Evolutionary conservation across 2,888 invertebrate genomes (phyloP).

Genomic region (Protophormia terraenovae): DNA sequence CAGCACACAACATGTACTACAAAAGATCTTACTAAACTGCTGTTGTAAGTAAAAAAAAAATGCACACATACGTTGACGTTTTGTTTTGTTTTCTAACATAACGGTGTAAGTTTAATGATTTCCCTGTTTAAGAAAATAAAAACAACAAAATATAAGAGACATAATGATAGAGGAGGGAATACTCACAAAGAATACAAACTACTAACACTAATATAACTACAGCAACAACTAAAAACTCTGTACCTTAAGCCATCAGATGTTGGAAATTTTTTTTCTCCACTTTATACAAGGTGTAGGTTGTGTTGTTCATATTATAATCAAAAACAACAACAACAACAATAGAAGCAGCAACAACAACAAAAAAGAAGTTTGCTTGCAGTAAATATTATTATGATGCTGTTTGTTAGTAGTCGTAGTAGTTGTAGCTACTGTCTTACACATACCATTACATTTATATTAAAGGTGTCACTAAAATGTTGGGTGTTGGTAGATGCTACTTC

Average conservation of each 20-base stretch:
- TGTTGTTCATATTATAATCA: conserved; percentile 30
- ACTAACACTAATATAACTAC: not conserved
- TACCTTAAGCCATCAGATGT: not conserved
- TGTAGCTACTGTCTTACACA: conserved; percentile 44
- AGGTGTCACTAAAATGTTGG: conserved; percentile 50
- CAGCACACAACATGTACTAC: not conserved
- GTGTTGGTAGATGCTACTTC: not conserved
- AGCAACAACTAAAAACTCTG: not conserved
- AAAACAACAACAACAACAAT: conserved; percentile 28
- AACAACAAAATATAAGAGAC: conserved; percentile 17
- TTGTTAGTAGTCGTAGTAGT: too few species aligned
- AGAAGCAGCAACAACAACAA: conserved; percentile 25
- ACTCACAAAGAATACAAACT: conserved; percentile 21
- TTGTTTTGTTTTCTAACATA: conserved; percentile 26
- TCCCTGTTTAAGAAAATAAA: conserved; percentile 52
- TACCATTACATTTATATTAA: not conserved
- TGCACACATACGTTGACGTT: not conserved
- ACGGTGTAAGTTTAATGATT: conserved; percentile 65
- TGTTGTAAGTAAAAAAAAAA: not conserved
- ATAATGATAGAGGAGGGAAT: conserved; percentile 62
- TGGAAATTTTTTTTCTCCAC: not conserved
- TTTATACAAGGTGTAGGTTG: conserved; percentile 51
- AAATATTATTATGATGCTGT: conserved; percentile 72
- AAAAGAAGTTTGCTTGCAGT: conserved; percentile 75
- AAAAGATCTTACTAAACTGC: not conserved